Base-by-base conservation (phyloP, 2,888 invertebrate species). In the Aphodius granarius region DNA sequence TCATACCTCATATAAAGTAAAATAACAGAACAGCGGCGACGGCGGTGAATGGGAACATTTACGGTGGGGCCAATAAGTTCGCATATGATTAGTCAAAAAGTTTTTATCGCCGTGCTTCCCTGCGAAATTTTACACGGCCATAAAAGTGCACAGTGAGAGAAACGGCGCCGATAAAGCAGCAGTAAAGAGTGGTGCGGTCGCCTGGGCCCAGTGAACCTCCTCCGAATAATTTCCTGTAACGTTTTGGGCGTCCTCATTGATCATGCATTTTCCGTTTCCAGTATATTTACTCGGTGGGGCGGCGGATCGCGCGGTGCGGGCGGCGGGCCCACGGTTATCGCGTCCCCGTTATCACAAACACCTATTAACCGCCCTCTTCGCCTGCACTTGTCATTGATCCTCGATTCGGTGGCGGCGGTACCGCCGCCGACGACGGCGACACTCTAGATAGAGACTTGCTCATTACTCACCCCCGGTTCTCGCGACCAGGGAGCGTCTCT, bases 211-310 rank as follows among this genome's bases (percentile, higher is more conserved):
- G 76, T 43, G 71, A 76, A 73, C 71, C 68, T 64, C 75, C 75
- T 75, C 43, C 71, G 72, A 83, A 86, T 85, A 85, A 85, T 86
- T 86, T 85, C 85, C 85, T 85, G 85, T 82, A 82, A 81, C 83
- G 81, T 74, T 84, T 68, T 22, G 83, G 83, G 83, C 84, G 82
- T 85, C 84, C 84, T 84, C 86, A 86, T 86, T 87, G 87, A 87
- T 87, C 87, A 86, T 87, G 83, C 85, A 87, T 86, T 86, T 87
- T 87, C 87, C 87, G 86, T 85, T 87, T 87, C 86, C 86, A 87
- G 86, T 86, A 86, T 87, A 87, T 87, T 86, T 86, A 86, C 83
- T 84, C 83, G 77, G 73, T 20, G 66, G 1, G 66, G 65, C 19
- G 16, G 64, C 15, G 64, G 15, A 9, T 62, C 9, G 64, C 16